Percentiles rank a stretch among this genome's conserved stretches.
Evolutionary conservation across 2,797 vertebrate species (phyloP).

Genomic region (Syngnathus rostellatus): DNA sequence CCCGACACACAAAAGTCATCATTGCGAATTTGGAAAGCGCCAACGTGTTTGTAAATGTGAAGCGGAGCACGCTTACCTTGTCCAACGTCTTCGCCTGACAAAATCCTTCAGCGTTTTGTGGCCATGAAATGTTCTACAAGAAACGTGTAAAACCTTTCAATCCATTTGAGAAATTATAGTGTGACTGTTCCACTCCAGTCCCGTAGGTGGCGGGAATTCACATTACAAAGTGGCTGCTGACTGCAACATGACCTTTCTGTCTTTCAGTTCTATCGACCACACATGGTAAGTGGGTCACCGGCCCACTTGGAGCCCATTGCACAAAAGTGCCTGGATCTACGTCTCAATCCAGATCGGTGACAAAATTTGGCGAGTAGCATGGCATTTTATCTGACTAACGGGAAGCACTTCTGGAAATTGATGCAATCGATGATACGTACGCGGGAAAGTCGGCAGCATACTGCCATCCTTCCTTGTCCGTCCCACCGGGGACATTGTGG

Average conservation of each 20-base stretch:
- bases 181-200: too few species aligned
- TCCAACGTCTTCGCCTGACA: constrained; percentile 88
- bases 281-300: not conserved
- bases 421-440: constrained; percentile 61
- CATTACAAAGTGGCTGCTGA: too few species aligned
- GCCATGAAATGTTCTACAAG: constrained; percentile 83
- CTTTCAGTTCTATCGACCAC: too few species aligned
- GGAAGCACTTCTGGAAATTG: not conserved
- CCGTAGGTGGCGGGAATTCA: too few species aligned
- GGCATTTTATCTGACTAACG: not conserved
- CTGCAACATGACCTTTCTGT: too few species aligned
- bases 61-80: constrained; percentile 65
- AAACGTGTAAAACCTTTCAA: not conserved
- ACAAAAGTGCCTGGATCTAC: not conserved
- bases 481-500: constrained; percentile 74
- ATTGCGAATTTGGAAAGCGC: not conserved
- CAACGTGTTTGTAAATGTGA: not conserved
- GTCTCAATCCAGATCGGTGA: too few species aligned
- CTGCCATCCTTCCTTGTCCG: constrained; percentile 95
- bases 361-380: not conserved
- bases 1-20: not conserved
- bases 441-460: constrained; percentile 91
- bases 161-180: not conserved
- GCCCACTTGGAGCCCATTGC: not conserved
- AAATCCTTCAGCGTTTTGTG: constrained; percentile 98